Conservation (phyloP, 2,797 vertebrate genomes). For the Urocyon cinereoargenteus region DNA sequence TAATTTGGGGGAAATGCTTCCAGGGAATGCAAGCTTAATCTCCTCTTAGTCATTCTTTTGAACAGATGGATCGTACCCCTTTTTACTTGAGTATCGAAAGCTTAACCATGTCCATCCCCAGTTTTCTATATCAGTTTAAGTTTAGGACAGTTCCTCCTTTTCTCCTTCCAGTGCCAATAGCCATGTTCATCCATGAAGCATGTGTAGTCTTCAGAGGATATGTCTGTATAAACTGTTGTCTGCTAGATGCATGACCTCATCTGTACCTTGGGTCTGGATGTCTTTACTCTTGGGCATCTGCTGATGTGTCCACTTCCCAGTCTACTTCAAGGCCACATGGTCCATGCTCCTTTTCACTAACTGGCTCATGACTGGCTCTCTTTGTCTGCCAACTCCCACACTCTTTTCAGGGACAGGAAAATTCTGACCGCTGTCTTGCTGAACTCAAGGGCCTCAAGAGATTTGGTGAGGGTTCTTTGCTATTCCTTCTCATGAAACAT, state of each 20-base stretch:
- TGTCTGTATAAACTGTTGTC: background rate
- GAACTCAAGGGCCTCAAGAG: background rate
- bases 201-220: background rate
- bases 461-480: background rate
- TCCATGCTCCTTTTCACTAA: background rate
- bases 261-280: background rate
- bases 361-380: background rate
- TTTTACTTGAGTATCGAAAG: slow-evolving; percentile 12
- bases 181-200: background rate
- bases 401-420: background rate
- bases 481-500: background rate
- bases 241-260: background rate
- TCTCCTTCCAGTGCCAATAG: background rate
- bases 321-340: background rate
- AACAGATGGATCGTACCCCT: slow-evolving; percentile 35
- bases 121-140: background rate
- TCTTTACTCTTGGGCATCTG: background rate
- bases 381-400: background rate
- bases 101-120: background rate
- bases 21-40: slow-evolving; percentile 41
- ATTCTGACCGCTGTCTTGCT: background rate
- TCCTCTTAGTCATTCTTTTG: slow-evolving; percentile 49
- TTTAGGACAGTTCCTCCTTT: background rate
- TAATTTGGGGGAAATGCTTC: slow-evolving; percentile 59
- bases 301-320: background rate